A percentile compares a stretch with the other conserved stretches of the same genome.
These are phyloP conservation scores for Prorops nasuta DNA, from an alignment of 1,140 invertebrate species.

Conservation along the genomic window DNA sequence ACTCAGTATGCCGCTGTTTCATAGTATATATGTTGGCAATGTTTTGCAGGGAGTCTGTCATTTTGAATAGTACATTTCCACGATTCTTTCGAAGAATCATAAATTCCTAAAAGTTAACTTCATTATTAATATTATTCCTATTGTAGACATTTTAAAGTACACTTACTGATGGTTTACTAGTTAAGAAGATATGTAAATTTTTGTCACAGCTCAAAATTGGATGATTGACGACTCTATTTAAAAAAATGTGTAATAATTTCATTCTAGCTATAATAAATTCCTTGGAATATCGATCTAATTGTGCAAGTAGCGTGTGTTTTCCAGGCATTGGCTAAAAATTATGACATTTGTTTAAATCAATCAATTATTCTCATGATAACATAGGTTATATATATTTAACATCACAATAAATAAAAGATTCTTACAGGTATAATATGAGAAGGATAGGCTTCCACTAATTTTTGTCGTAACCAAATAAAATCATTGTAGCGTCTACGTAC, in stretches of 20 bases:
- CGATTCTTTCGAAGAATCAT: conserved; percentile 64
- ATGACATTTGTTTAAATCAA: conserved; percentile 8
- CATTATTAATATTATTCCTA: not conserved
- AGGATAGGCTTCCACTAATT: conserved; percentile 66
- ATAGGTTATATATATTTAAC: not conserved
- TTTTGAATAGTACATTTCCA: conserved; percentile 59
- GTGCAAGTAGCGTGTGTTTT: conserved; percentile 70
- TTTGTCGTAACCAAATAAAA: conserved; percentile 71
- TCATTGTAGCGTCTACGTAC: conserved; percentile 75
- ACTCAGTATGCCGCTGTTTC: conserved; percentile 65
- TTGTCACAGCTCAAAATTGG: conserved; percentile 72
- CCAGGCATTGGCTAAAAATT: conserved; percentile 67
- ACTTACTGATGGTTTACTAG: conserved; percentile 65
- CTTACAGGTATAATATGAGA: conserved; percentile 71
- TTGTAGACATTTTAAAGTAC: conserved; percentile 1
- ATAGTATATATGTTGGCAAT: conserved; percentile 59
- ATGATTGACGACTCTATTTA: conserved; percentile 66
- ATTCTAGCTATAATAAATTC: conserved; percentile 72
- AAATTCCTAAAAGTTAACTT: conserved; percentile 61
- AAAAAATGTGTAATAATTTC: conserved; percentile 70
- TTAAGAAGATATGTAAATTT: conserved; percentile 69
- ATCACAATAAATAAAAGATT: conserved; percentile 11
- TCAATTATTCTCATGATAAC: not conserved
- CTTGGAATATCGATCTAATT: conserved; percentile 73
- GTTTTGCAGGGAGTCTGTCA: conserved; percentile 64